Percentiles rank a stretch among this genome's conserved stretches.
phyloP scores from a whole-genome alignment of 2,888 invertebrate genomes.

The Pherbina coryleti region DNA sequence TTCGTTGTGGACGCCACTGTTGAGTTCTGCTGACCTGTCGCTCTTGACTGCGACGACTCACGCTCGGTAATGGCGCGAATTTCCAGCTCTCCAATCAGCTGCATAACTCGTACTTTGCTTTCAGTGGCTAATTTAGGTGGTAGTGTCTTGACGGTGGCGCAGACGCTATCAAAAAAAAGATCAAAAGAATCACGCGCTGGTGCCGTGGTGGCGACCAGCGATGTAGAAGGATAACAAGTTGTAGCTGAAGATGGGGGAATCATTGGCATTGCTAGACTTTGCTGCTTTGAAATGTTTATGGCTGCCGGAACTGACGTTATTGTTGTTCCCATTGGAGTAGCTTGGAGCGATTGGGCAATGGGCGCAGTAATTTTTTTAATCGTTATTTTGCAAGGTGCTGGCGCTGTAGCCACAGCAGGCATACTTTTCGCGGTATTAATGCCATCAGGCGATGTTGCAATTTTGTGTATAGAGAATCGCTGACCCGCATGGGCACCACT shows the following conservation, averaged over 20 bases:
- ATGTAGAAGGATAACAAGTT: background rate
- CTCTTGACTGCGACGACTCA: conserved; percentile 23
- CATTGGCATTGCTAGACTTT: conserved; percentile 12
- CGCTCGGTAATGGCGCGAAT: conserved; percentile 48
- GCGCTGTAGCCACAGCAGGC: background rate
- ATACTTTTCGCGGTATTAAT: background rate
- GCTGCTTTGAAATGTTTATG: background rate
- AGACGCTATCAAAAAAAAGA: conserved; percentile 61
- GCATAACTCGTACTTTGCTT: conserved; percentile 62
- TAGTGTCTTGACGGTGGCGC: conserved; percentile 59
- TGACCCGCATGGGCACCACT: background rate
- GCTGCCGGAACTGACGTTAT: background rate
- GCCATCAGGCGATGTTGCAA: background rate
- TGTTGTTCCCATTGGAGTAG: background rate
- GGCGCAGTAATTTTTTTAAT: conserved; percentile 26
- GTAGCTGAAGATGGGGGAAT: background rate
- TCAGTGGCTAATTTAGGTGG: conserved; percentile 61
- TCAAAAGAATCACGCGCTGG: conserved; percentile 54
- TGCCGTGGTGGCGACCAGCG: background rate
- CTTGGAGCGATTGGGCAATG: background rate
- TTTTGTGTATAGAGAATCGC: conserved; percentile 7
- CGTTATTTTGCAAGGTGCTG: conserved; percentile 29
- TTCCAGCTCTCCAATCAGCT: conserved; percentile 60
- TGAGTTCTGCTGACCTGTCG: conserved; percentile 10
- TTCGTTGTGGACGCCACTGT: conserved; percentile 32